These are phyloP conservation scores for Sylvia atricapilla DNA, from an alignment of 2,113 vertebrate species.

Conservation along the genomic window DNA sequence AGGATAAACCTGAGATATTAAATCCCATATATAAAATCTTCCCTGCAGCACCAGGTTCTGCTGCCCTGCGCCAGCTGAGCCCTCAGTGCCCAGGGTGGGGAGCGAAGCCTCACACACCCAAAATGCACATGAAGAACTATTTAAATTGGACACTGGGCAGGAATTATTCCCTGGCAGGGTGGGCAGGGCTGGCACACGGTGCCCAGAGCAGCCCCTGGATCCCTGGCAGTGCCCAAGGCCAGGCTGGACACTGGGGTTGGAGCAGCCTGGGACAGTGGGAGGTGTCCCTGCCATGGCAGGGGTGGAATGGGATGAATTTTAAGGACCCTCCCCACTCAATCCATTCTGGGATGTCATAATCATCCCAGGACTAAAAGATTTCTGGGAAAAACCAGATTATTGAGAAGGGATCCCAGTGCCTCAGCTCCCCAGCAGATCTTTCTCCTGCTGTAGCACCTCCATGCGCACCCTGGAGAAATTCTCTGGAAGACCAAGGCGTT, in stretches of 20 bases:
- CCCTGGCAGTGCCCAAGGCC: background rate
- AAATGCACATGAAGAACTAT: fast-evolving
- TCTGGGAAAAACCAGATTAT: background rate
- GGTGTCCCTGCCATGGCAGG: background rate
- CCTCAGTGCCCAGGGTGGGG: background rate
- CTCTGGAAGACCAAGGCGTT: background rate
- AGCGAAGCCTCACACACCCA: background rate
- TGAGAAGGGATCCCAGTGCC: background rate
- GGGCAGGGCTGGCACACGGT: background rate
- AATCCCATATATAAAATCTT: background rate
- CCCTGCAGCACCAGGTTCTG: background rate
- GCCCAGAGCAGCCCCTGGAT: background rate
- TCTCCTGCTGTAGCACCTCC: background rate
- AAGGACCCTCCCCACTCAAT: background rate
- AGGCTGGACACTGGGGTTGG: background rate
- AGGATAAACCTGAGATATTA: background rate
- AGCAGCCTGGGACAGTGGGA: background rate
- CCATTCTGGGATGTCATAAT: too few relatives aligned
- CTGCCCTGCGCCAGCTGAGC: background rate
- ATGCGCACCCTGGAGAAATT: background rate
- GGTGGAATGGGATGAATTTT: fast-evolving
- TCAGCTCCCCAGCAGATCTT: background rate
- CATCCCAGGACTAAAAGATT: background rate
- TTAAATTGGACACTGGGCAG: background rate
- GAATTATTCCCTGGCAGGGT: background rate